Base-by-base conservation (phyloP, 2,797 vertebrate genomes). In the Sciurus carolinensis region DNA sequence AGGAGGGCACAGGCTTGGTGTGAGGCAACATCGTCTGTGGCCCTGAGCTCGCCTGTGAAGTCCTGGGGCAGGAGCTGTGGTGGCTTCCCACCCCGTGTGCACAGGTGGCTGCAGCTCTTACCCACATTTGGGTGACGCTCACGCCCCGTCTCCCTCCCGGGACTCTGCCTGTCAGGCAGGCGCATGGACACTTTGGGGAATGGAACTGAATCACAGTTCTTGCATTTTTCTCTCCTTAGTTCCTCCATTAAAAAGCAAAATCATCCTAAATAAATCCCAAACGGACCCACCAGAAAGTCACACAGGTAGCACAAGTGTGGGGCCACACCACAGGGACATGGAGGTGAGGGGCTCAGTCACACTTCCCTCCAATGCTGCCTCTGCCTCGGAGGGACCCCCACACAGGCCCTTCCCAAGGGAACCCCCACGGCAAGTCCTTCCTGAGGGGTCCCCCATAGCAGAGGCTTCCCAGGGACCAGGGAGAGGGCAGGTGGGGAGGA, bases 61-160 rank as follows among this genome's bases (percentile, higher is more conserved):
- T 50, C 66, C 39, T 22, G 1, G 7, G 73, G 73, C 24, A 28
- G 75, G 33, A 2, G 3, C 39, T 30, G 39, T 52, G 7, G n/a
- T 24, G 7, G 11, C 39, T 3, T 18, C 13, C 24, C 20, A 7
- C 7, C 24, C 52, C 30, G 50, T 59, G 33, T 42, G 80, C 73
- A 30, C 64, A 66, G 36, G 80, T 36, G 26, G 33, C 36, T 10
- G 8, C 2, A 7, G 42, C 30, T n/a, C 42, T 17, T 8, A 39
- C 13, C 3, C 54, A 42, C 7, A 2, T 73, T 10, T 30, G 66
- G 47, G 50, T 13, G 5, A n/a, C 15, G 26, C 22, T 30, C 28
- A 4, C 22, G 2, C 12, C 47, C 62, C 6, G 0, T 5, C n/a
- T 79, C 44, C 28, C 17, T 22, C 2, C 2, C 2, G 26, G 75